Base-by-base conservation (phyloP, 2,888 invertebrate genomes). In the Microdon myrmicae region DNA sequence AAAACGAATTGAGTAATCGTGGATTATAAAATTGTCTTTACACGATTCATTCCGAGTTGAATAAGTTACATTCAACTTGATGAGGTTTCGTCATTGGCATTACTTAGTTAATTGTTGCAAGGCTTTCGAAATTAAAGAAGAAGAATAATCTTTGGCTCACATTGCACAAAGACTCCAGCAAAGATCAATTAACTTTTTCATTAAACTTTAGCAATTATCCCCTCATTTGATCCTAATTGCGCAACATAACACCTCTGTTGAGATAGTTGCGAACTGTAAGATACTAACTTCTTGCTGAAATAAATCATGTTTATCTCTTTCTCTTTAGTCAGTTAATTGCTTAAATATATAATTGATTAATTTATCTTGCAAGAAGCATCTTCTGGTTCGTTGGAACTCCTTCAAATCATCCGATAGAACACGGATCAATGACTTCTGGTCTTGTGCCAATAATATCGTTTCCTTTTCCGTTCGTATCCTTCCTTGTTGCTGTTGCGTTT, bases 201-300 rank as follows among this genome's bases (percentile, higher is more conserved):
- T 64, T 64, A 64, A 64, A 64, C 64, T 64, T 66, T 66, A 22
- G 66, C 53, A 66, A 66, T 66, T 66, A 59, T 59, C 66, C 56
- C 58, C 58, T 53, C 58, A 66, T 66, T 66, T 66, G 58, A 66
- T 66, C 66, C 66, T 66, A 66, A 66, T 66, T 66, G 66, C 53
- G 59, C 53, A 58, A 59, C 56, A 66, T 66, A 64, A 64, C 53
- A 64, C 58, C 45, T 54, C 25, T 51, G n/a, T n/a, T n/a, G n/a
- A n/a, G n/a, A n/a, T 38, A 48, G 41, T 38, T 32, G 55, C 35
- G 20, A 29, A 35, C 31, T 44, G 28, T 47, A 34, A 45, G 58
- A 64, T 58, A 53, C 64, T 31, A 47, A 53, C 47, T 53, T 43
- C 47, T 49, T 41, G 43, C 41, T 45, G 56, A 49, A 56, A 64